Conservation (phyloP, 2,113 vertebrate genomes). For the Cavia aperea region DNA sequence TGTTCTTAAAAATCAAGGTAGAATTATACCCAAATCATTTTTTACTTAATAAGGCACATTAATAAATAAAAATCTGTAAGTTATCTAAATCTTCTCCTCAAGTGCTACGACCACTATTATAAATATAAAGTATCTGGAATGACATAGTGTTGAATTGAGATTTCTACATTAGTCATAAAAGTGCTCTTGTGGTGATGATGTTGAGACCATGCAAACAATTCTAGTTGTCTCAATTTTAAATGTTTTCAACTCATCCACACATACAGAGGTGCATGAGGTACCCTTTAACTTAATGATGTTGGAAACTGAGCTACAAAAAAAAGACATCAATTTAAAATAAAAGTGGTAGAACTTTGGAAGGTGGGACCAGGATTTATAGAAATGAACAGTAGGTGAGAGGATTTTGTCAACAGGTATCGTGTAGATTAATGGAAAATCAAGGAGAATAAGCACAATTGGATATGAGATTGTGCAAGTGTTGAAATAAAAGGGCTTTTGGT, state of each 20-base stretch:
- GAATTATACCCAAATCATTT: neutral
- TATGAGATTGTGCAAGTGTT: neutral
- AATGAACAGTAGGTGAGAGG: neutral
- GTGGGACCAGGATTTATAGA: neutral
- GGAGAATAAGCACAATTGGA: neutral
- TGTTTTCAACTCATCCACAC: neutral
- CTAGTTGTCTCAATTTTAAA: neutral
- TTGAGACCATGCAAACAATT: neutral
- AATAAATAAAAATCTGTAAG: neutral
- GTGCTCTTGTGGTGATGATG: neutral
- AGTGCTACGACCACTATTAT: neutral
- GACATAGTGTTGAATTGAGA: neutral
- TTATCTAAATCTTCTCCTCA: neutral
- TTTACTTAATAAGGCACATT: neutral
- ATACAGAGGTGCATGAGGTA: neutral
- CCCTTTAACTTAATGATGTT: neutral
- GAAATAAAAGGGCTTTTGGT: neutral
- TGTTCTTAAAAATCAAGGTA: constrained; percentile 11
- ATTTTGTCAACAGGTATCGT: neutral
- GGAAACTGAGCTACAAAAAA: neutral
- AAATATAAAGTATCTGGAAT: neutral
- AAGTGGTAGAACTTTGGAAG: neutral
- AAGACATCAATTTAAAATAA: neutral
- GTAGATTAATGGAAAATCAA: neutral
- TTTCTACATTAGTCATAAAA: neutral